phyloP scores from a whole-genome alignment of 2,113 vertebrate genomes.

The Myotis lucifugus region DNA sequence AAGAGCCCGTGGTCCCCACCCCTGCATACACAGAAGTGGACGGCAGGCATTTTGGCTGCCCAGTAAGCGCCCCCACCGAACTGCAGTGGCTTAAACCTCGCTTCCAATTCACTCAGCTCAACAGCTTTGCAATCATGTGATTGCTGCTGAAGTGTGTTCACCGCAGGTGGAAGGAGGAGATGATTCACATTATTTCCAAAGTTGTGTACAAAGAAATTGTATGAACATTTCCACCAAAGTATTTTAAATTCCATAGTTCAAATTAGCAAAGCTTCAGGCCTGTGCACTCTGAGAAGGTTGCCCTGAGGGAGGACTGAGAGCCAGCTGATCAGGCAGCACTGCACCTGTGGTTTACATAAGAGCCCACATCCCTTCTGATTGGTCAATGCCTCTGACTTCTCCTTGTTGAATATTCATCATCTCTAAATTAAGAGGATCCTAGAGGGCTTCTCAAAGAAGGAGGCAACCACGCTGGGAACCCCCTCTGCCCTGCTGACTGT shows the following conservation, averaged over 20 bases:
- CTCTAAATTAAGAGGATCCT: neutral
- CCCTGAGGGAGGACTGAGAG: neutral
- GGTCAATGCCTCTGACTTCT: neutral
- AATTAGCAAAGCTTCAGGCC: neutral
- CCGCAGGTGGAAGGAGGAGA: neutral
- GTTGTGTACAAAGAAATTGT: neutral
- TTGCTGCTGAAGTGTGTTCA: neutral
- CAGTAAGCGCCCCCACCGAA: neutral
- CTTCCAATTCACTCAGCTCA: neutral
- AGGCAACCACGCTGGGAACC: rapidly evolving
- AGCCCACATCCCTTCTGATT: neutral
- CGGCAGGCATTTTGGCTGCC: neutral
- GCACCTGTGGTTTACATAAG: neutral
- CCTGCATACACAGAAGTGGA: neutral
- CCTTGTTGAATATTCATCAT: neutral
- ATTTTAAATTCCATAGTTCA: neutral
- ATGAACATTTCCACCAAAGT: neutral
- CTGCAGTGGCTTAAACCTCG: neutral
- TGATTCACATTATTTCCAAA: neutral
- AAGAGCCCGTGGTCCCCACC: neutral
- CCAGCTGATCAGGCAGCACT: too few species aligned
- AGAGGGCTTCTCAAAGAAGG: neutral
- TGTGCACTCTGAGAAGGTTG: neutral
- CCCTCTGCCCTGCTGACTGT: neutral
- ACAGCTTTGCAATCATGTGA: neutral